Conservation (phyloP, 2,888 invertebrate species). For the Lasioglossum calceatum region DNA sequence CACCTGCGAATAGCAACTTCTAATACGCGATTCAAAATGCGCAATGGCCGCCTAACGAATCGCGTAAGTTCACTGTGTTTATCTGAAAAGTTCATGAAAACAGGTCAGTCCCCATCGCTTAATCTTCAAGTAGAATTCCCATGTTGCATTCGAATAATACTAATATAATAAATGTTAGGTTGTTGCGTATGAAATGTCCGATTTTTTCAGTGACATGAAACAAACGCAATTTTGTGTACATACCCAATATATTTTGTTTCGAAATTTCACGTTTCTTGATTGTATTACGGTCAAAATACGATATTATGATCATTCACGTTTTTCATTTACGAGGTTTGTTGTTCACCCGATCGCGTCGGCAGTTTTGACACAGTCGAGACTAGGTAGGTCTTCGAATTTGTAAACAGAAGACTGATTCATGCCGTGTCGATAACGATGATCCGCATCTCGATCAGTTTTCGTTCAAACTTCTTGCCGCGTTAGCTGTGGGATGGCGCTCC, state of each 20-base stretch:
- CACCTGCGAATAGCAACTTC: neutral
- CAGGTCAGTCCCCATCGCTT: neutral
- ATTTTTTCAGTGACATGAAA: too few species aligned
- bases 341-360: neutral
- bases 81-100: neutral
- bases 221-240: too few species aligned
- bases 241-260: too few species aligned
- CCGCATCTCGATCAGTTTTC: neutral
- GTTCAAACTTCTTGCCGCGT: neutral
- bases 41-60: neutral
- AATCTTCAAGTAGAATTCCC: too few species aligned
- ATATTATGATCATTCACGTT: too few species aligned
- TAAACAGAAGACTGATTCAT: neutral
- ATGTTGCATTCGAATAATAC: too few species aligned
- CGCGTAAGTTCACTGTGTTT: neutral
- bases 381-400: neutral
- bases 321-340: too few species aligned
- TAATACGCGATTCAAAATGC: neutral
- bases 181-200: too few species aligned
- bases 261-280: too few species aligned
- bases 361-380: neutral
- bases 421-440: slow-evolving; percentile 7
- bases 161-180: too few species aligned
- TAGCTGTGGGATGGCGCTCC: slow-evolving; percentile 25
- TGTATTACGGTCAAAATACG: too few species aligned